These are phyloP conservation scores for Merodon equestris DNA, from an alignment of 2,888 invertebrate genomes.

Conservation along the genomic window DNA sequence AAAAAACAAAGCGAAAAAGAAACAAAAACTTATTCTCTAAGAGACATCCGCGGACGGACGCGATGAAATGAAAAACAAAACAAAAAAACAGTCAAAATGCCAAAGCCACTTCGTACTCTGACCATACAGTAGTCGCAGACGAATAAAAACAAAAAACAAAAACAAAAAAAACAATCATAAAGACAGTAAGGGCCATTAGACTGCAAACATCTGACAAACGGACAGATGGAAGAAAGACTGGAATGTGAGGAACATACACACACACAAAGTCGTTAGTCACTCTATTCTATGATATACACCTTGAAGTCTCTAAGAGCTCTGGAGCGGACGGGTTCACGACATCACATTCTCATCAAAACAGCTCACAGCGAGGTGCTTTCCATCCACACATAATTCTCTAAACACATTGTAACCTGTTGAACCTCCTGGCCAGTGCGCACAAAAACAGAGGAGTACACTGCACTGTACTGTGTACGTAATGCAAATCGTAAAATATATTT, in stretches of 20 bases:
- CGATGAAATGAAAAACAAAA: constrained; percentile 12
- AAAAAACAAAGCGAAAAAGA: constrained; percentile 50
- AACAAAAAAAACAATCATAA: not conserved
- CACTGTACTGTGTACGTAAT: constrained; percentile 24
- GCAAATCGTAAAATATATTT: constrained; percentile 53
- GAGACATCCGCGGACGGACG: constrained; percentile 5
- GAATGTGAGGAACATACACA: not conserved
- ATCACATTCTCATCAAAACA: too few relatives aligned
- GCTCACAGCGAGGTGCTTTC: too few relatives aligned
- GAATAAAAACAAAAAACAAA: constrained; percentile 5
- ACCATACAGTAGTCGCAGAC: constrained; percentile 28
- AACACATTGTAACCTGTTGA: constrained; percentile 19
- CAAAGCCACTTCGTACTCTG: constrained; percentile 44
- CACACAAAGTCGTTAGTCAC: too few relatives aligned
- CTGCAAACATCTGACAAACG: constrained; percentile 2
- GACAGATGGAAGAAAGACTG: too few relatives aligned
- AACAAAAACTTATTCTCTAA: constrained; percentile 19
- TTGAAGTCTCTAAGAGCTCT: too few relatives aligned
- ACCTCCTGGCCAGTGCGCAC: constrained; percentile 51
- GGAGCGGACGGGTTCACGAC: too few relatives aligned
- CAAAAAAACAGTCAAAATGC: constrained; percentile 58
- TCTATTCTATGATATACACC: too few relatives aligned
- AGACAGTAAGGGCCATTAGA: constrained; percentile 40
- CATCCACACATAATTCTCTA: too few relatives aligned
- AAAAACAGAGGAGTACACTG: constrained; percentile 1